Evolutionary conservation across 2,797 vertebrate species (phyloP), one percentile per base, ranked within the genome.

Genomic region (Jordanella pulchra): DNA sequence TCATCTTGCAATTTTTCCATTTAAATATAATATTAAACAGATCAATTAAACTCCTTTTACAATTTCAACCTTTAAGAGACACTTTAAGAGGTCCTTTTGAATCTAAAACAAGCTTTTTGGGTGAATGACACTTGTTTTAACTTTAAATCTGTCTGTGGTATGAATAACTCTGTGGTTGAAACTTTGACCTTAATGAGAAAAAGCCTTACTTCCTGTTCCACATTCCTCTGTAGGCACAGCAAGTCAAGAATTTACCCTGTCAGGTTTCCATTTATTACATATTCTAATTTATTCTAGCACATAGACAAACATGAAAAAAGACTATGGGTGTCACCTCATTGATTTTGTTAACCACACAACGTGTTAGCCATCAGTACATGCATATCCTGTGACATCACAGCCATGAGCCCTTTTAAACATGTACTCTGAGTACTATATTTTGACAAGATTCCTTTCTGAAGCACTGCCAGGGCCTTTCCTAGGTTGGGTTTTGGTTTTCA

Each of bases 301-400:
- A 27, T 79, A 84, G 58, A 77, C 81, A 28, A 72, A 67, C 30
- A 63, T 63, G 56, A 30, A 54, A 68, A n/a, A 74, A 1, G 42
- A 85, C 86, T 81, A 69, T 84, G 85, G 87, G 85, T 91, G 89
- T 85, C 80, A 71, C 47, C 77, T 65, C 68, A 56, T 82, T 72
- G 74, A 73, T 80, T 81, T 87, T 82, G 78, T 84, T 78, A 81
- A 77, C 30, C n/a, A 72, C 80, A 45, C 89, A 92, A 90, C 90
- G 79, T 92, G 90, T 90, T 92, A 87, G 84, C 85, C 85, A 92
- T 93, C 89, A 89, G 78, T 63, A 54, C 88, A 88, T 92, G 77
- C 88, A 84, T 79, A 75, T 87, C 82, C 78, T 68, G 82, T 92
- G 91, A 93, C 91, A 89, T 93, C 91, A 93, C 87, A 86, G 90